Conservation (phyloP, 2,888 invertebrate genomes). For the Eucriotettix oculatus region DNA sequence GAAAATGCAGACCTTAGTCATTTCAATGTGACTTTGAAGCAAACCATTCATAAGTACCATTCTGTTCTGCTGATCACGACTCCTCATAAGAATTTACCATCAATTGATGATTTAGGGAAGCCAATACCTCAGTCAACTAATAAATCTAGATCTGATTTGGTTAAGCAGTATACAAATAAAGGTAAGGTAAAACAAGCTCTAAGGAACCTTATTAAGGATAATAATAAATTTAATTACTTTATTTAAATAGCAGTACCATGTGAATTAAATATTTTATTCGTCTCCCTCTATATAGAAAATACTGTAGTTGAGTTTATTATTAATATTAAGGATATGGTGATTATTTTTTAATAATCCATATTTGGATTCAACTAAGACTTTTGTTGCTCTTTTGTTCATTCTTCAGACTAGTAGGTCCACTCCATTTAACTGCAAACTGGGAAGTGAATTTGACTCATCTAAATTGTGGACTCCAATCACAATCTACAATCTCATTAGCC, state of each 20-base stretch:
- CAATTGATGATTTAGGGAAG: constrained; percentile 33
- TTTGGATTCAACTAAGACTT: too few species aligned
- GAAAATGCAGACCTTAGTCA: constrained; percentile 46
- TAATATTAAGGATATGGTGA: background rate
- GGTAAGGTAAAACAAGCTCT: background rate
- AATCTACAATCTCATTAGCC: too few species aligned
- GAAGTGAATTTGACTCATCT: too few species aligned
- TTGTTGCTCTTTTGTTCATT: too few species aligned
- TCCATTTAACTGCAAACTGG: too few species aligned
- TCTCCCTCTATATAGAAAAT: background rate
- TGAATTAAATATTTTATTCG: background rate
- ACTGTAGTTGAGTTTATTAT: background rate
- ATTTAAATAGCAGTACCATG: background rate
- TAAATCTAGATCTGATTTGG: too few species aligned
- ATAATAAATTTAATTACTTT: background rate
- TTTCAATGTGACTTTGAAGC: constrained; percentile 39
- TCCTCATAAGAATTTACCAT: constrained; percentile 39
- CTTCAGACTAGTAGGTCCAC: too few species aligned
- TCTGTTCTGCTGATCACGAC: constrained; percentile 40
- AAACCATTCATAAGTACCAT: constrained; percentile 43
- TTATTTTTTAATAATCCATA: background rate
- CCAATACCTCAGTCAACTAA: constrained; percentile 1
- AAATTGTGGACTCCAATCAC: too few species aligned
- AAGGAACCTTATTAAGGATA: background rate
- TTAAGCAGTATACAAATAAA: background rate